Conservation (phyloP, 2,888 invertebrate genomes). For the Romanomermis culicivorax region DNA sequence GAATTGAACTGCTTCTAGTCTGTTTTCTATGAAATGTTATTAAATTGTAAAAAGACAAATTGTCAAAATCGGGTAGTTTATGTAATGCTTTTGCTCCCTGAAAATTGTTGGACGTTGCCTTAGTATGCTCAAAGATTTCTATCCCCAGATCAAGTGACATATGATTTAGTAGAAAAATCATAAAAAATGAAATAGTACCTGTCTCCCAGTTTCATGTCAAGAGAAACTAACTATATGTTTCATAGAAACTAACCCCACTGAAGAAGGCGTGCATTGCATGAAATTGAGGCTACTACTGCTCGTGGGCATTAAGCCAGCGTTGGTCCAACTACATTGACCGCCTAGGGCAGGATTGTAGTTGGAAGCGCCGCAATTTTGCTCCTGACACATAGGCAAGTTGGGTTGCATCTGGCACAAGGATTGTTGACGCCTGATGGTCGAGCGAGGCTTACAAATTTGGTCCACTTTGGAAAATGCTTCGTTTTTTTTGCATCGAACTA, state of each 20-base stretch:
- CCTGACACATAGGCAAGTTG: neutral
- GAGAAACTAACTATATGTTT: too few relatives aligned
- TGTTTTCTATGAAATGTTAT: too few relatives aligned
- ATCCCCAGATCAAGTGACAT: too few relatives aligned
- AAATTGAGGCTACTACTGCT: slow-evolving; percentile 17
- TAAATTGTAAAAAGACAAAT: too few relatives aligned
- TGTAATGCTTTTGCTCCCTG: too few relatives aligned
- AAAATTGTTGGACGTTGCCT: too few relatives aligned
- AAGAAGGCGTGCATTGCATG: slow-evolving; percentile 21
- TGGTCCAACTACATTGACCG: slow-evolving; percentile 20
- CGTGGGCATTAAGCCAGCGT: slow-evolving; percentile 17
- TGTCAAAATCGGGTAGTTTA: too few relatives aligned
- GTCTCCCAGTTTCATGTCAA: too few relatives aligned
- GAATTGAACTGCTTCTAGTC: too few relatives aligned
- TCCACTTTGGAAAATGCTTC: neutral
- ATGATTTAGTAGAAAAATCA: too few relatives aligned
- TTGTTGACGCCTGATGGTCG: neutral
- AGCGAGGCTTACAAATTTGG: neutral
- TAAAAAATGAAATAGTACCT: too few relatives aligned
- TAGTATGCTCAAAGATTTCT: too few relatives aligned
- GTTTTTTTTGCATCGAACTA: neutral
- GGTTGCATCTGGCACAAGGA: slow-evolving; percentile 1
- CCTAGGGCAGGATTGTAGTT: slow-evolving; percentile 15
- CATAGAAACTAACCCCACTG: slow-evolving; percentile 7
- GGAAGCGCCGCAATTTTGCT: slow-evolving; percentile 6